phyloP scores from a whole-genome alignment of 2,888 invertebrate species.

The Mystacides longicornis region DNA sequence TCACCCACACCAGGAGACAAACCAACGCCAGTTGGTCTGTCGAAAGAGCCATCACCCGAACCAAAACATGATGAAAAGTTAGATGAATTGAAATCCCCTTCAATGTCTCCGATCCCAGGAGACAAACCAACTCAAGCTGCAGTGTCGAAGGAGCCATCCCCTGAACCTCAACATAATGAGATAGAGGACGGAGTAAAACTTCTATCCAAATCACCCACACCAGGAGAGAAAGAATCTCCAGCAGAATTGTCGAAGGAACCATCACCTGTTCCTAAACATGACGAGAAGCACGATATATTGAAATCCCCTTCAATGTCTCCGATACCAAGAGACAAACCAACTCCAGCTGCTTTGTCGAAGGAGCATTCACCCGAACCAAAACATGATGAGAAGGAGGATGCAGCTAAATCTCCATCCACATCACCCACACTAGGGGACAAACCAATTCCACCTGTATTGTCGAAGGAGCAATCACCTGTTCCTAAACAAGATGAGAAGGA shows the following conservation, averaged over 20 bases:
- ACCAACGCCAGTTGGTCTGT: neutral
- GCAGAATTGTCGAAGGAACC: neutral
- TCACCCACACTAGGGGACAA: neutral
- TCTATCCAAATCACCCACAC: neutral
- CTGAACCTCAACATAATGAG: neutral
- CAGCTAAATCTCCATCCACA: slow-evolving; percentile 20
- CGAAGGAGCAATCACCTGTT: neutral
- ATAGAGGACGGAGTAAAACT: neutral
- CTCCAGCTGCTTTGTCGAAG: neutral
- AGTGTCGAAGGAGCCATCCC: too few species aligned
- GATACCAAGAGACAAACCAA: neutral
- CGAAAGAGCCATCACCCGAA: too few species aligned
- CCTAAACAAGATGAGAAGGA: neutral
- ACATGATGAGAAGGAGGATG: neutral
- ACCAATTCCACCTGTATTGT: neutral
- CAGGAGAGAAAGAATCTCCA: neutral
- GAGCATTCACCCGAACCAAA: neutral
- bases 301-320: neutral
- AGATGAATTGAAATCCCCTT: too few species aligned
- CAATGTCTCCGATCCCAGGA: too few species aligned
- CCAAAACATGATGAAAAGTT: too few species aligned
- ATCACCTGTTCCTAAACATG: neutral
- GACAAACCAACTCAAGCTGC: too few species aligned
- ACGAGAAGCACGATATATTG: neutral
- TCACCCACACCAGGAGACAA: neutral